phyloP scores from a whole-genome alignment of 2,113 vertebrate species.

The Hystrix brachyura region DNA sequence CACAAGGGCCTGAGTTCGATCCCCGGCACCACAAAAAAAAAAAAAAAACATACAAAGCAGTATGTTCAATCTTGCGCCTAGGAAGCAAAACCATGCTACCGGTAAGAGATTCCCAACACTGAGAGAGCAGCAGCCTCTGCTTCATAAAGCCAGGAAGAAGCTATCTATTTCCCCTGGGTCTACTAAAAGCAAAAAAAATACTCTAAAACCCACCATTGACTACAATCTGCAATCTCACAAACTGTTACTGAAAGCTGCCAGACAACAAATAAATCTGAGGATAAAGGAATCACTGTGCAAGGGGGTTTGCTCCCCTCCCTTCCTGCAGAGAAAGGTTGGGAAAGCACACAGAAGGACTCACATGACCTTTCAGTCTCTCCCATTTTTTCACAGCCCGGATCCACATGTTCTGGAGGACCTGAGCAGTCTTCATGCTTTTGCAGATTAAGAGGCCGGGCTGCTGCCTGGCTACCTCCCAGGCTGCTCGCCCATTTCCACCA shows the following conservation, averaged over 20 bases:
- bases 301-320: neutral
- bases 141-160: neutral
- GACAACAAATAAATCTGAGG: neutral
- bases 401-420: constrained; percentile 94
- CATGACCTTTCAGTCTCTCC: constrained; percentile 93
- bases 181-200: constrained; percentile 34
- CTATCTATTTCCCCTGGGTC: neutral
- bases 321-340: neutral
- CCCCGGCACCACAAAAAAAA: too few species aligned
- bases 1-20: too few species aligned
- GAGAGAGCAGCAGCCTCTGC: constrained; percentile 28
- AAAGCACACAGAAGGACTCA: constrained; percentile 88
- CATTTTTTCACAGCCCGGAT: constrained; percentile 94
- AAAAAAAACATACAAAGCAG: neutral
- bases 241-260: constrained; percentile 24
- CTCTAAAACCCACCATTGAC: constrained; percentile 9
- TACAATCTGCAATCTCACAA: neutral
- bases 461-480: constrained; percentile 77
- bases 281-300: constrained; percentile 67
- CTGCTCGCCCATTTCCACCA: constrained; percentile 88
- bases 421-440: constrained; percentile 92
- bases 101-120: neutral
- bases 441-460: constrained; percentile 75
- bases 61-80: neutral
- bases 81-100: neutral